A percentile compares a stretch with the other conserved stretches of the same genome.
phyloP scores from a whole-genome alignment of 92 coral and sea anemone genomes.

The Bergia sp. region DNA sequence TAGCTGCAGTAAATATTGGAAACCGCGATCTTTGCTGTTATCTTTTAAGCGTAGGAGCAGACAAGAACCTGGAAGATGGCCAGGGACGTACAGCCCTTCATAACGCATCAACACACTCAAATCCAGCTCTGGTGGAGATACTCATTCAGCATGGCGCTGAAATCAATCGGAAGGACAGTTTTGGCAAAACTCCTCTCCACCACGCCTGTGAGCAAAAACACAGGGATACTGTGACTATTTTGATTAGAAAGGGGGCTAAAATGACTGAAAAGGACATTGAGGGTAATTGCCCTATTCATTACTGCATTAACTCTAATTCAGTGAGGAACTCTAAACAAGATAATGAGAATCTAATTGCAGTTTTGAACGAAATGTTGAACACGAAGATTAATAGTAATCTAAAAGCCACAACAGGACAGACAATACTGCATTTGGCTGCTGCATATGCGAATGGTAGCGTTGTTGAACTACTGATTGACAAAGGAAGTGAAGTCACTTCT shows the following conservation, averaged over 20 bases:
- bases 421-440: conserved; percentile 46
- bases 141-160: conserved; percentile 52
- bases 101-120: conserved; percentile 17
- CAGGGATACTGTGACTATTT: conserved; percentile 17
- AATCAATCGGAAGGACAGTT: conserved; percentile 45
- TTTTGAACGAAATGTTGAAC: conserved; percentile 17
- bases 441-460: conserved; percentile 22
- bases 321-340: conserved; percentile 2
- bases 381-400: conserved; percentile 28
- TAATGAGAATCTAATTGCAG: conserved; percentile 13
- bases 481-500: conserved; percentile 33
- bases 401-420: conserved; percentile 45
- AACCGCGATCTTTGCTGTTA: conserved; percentile 26
- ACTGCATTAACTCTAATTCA: conserved; percentile 16
- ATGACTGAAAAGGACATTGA: conserved; percentile 43
- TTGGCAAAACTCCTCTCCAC: conserved; percentile 48
- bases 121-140: conserved; percentile 18
- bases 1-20: conserved; percentile 13
- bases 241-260: conserved; percentile 45
- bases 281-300: conserved; percentile 54
- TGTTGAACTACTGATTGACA: conserved; percentile 43
- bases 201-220: conserved; percentile 35
- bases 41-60: conserved; percentile 48
- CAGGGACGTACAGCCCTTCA: conserved; percentile 49
- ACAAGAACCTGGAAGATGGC: conserved; percentile 26